These are phyloP conservation scores for Eristalinus sepulchralis DNA, from an alignment of 2,888 invertebrate genomes.

Conservation along the genomic window DNA sequence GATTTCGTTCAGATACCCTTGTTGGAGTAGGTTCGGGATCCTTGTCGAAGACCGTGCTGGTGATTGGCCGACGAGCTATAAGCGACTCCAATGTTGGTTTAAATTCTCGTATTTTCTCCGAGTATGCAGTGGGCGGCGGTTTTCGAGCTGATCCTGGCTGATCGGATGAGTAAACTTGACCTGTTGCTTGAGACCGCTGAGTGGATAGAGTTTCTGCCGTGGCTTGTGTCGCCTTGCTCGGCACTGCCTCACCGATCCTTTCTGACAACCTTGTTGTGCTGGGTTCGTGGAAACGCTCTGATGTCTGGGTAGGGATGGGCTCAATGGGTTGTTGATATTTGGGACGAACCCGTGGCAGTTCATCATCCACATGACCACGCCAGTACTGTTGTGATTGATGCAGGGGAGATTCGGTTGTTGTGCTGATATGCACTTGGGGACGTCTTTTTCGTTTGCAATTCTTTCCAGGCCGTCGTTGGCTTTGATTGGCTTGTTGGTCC, in stretches of 20 bases:
- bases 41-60: conserved; percentile 55
- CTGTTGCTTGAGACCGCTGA: conserved; percentile 2
- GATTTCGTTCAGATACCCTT: conserved; percentile 30
- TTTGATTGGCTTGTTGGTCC: conserved; percentile 5
- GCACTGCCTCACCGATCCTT: conserved; percentile 51
- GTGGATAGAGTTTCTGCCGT: not conserved
- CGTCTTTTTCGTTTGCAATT: conserved; percentile 85
- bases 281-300: conserved; percentile 50
- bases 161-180: not conserved
- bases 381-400: conserved; percentile 75
- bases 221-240: conserved; percentile 14
- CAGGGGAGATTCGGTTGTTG: conserved; percentile 71
- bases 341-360: conserved; percentile 61
- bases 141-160: conserved; percentile 14
- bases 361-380: conserved; percentile 80
- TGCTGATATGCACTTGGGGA: conserved; percentile 80
- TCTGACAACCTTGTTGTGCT: conserved; percentile 57
- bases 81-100: conserved; percentile 56
- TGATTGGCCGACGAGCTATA: conserved; percentile 55
- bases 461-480: conserved; percentile 77
- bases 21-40: conserved; percentile 69
- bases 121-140: conserved; percentile 21
- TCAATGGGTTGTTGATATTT: conserved; percentile 1
- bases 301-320: conserved; percentile 31
- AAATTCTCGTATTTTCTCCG: conserved; percentile 58